phyloP scores from a whole-genome alignment of 2,888 invertebrate species.

The Cordilura impudica region DNA sequence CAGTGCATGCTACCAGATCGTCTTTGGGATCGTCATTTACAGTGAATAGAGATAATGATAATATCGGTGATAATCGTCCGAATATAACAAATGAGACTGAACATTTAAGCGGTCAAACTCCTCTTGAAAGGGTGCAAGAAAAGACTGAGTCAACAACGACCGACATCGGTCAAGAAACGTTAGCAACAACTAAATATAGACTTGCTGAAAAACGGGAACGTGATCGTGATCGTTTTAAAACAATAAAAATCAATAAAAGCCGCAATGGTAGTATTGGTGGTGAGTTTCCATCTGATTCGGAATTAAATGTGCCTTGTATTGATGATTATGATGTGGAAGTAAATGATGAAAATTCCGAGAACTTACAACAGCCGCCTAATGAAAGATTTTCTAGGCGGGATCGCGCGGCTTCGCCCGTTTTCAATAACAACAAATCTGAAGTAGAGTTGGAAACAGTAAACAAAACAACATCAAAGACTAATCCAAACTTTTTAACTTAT shows the following conservation, averaged over 20 bases:
- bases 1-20: conserved; percentile 54
- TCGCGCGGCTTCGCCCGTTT: conserved; percentile 58
- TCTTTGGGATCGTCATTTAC: conserved; percentile 68
- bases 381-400: conserved; percentile 71
- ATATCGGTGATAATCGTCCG: conserved; percentile 63
- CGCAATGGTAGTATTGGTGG: conserved; percentile 53
- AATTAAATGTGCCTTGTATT: conserved; percentile 76
- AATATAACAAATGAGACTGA: conserved; percentile 61
- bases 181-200: conserved; percentile 64
- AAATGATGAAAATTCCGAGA: conserved; percentile 27
- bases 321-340: conserved; percentile 68
- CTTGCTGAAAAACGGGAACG: conserved; percentile 72
- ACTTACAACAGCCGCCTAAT: conserved; percentile 10
- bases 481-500: conserved; percentile 72
- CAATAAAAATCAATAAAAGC: conserved; percentile 75
- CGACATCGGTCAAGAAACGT: conserved; percentile 12
- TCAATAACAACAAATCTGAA: conserved; percentile 67
- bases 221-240: conserved; percentile 77
- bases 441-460: conserved; percentile 50
- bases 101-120: conserved; percentile 41
- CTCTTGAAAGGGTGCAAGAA: conserved; percentile 58
- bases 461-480: conserved; percentile 60
- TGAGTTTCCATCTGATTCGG: conserved; percentile 57
- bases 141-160: conserved; percentile 45
- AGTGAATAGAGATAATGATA: conserved; percentile 55